These are phyloP conservation scores for Macrophya alboannulata DNA, from an alignment of 2,888 invertebrate genomes.

Conservation along the genomic window DNA sequence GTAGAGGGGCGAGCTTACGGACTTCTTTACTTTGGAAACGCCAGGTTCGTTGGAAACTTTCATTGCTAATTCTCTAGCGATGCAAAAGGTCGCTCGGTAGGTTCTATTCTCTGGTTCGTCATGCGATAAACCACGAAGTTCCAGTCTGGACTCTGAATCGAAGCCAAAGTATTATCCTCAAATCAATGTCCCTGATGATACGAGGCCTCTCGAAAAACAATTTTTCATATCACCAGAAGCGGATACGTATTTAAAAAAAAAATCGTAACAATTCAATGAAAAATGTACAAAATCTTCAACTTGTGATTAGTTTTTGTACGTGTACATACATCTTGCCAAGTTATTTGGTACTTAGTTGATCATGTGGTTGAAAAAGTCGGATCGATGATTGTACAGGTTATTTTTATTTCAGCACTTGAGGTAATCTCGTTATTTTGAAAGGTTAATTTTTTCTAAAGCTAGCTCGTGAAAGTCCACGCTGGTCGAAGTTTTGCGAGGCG, in stretches of 20 bases:
- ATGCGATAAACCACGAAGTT: constrained; percentile 28
- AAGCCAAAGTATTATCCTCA: constrained; percentile 10
- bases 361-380: neutral
- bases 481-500: neutral
- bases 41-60: constrained; percentile 72
- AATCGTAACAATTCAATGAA: neutral
- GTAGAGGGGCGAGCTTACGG: constrained; percentile 71
- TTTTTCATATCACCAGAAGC: neutral
- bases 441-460: neutral
- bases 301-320: neutral
- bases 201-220: neutral
- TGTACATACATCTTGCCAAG: neutral
- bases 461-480: neutral
- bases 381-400: neutral
- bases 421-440: neutral
- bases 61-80: constrained; percentile 56
- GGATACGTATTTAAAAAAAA: neutral
- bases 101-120: neutral
- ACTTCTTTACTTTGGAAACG: constrained; percentile 72
- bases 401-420: neutral
- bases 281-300: too few relatives aligned
- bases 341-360: neutral
- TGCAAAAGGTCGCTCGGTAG: constrained; percentile 19
- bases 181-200: neutral
- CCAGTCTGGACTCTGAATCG: constrained; percentile 12